phyloP scores from a whole-genome alignment of 2,888 invertebrate genomes.

The Pandemis heparana region DNA sequence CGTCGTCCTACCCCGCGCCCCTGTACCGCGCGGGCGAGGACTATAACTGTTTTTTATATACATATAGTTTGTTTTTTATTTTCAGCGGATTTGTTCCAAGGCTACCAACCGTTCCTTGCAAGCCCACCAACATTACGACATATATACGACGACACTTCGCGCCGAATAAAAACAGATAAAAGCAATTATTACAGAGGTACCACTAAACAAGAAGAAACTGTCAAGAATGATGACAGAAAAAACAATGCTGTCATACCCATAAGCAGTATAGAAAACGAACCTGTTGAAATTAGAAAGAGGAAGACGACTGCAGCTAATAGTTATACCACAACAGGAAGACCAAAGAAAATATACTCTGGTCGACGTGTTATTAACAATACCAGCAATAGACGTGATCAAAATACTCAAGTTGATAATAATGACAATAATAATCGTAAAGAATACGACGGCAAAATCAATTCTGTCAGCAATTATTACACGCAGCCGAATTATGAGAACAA shows the following conservation, averaged over 20 bases:
- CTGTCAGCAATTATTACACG: constrained; percentile 34
- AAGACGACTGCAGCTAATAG: constrained; percentile 47
- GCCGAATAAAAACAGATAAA: constrained; percentile 28
- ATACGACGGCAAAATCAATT: constrained; percentile 31
- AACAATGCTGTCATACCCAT: constrained; percentile 11
- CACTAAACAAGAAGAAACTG: constrained; percentile 11
- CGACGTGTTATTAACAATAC: constrained; percentile 44
- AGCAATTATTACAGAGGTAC: constrained; percentile 15
- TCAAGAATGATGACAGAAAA: constrained; percentile 38
- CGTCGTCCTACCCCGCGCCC: too few species aligned
- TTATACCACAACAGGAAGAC: constrained; percentile 45
- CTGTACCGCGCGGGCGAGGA: too few species aligned
- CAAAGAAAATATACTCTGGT: constrained; percentile 44
- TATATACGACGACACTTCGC: constrained; percentile 38
- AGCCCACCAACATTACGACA: constrained; percentile 47
- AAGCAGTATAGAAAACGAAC: constrained; percentile 23
- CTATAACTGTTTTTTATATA: too few species aligned
- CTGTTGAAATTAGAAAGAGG: constrained; percentile 52
- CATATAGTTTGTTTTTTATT: neutral
- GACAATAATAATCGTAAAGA: constrained; percentile 23
- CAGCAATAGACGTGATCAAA: constrained; percentile 43
- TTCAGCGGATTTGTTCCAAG: constrained; percentile 66
- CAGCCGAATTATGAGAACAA: constrained; percentile 29
- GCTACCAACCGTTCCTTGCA: constrained; percentile 60
- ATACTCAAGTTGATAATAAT: constrained; percentile 30